These are phyloP conservation scores for Natrix natrix DNA, from an alignment of 2,797 vertebrate genomes.

Conservation along the genomic window DNA sequence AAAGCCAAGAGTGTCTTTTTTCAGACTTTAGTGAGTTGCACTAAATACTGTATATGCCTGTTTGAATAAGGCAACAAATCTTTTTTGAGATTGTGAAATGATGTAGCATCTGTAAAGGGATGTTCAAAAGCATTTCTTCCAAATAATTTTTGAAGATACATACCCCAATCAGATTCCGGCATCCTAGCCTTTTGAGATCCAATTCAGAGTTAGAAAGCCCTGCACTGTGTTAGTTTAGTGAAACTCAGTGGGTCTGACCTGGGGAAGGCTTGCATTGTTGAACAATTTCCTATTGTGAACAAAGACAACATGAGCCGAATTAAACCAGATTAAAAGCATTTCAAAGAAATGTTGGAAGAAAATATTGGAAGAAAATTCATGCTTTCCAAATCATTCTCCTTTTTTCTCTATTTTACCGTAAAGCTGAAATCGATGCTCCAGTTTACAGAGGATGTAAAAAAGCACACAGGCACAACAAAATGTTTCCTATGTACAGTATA, in stretches of 20 bases:
- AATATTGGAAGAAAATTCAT: conserved; percentile 49
- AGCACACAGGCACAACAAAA: not conserved
- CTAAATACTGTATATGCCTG: not conserved
- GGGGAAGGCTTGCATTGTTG: not conserved
- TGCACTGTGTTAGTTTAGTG: not conserved
- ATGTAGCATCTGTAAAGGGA: not conserved
- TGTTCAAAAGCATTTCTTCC: not conserved
- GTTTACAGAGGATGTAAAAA: not conserved
- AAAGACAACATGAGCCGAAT: conserved; percentile 55
- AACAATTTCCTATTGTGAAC: conserved; percentile 40
- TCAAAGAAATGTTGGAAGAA: conserved; percentile 36
- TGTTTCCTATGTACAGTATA: conserved; percentile 34
- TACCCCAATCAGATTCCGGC: not conserved
- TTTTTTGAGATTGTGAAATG: not conserved
- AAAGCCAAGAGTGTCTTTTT: not conserved
- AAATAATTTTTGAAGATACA: not conserved
- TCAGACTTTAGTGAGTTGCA: not conserved
- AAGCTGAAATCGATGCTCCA: conserved; percentile 46
- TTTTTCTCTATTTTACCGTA: conserved; percentile 50
- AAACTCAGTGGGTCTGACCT: not conserved
- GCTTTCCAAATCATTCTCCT: conserved; percentile 56
- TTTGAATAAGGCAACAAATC: not conserved
- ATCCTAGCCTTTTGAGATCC: not conserved
- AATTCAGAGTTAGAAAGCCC: not conserved
- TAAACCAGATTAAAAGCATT: conserved; percentile 33